Evolutionary conservation across 2,113 vertebrate genomes (phyloP), one percentile per base, ranked within the genome.

Genomic region (Monopterus albus): DNA sequence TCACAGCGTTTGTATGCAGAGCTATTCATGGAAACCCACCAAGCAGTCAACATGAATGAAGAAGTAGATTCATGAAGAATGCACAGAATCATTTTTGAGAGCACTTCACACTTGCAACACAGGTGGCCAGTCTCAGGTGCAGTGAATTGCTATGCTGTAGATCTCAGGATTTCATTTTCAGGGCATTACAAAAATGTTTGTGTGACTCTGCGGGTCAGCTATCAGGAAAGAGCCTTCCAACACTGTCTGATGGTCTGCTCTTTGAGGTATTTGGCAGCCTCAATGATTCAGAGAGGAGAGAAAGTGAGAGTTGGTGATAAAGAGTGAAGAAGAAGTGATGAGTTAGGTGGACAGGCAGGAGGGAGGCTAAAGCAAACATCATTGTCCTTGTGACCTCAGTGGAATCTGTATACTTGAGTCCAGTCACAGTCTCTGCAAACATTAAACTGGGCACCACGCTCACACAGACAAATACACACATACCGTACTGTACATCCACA

Each of bases 361-460:
- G 40, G 33, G 47, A 21, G 53, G 51, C 70, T 26, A 46, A 40
- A 77, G 65, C 70, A 87, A 87, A 82, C 73, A 75, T 17, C 53
- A 12, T 1, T 21, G 58, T 87, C 77, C 76, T 13, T 36, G 55
- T 87, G 86, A 88, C 88, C 84, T 82, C 60, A 8, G 50, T 40
- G 38, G 9, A 57, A 87, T 87, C 75, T 74, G 57, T 76, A 69
- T 26, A 2, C 64, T 25, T 23, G 26, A 2, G 63, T 72, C 56
- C 57, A 25, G 50, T 20, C 66, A 52, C 69, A 72, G 3, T 52
- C 71, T 39, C n/a, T 47, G 69, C 65, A 83, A 78, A 84, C 85
- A 79, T 52, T 20, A 42, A 39, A 40, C 60, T 23, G 18, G 31
- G 6, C 53, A 29, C 35, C 49, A 29, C 18, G 9, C 18, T 42